These are phyloP conservation scores for Masticophis lateralis DNA, from an alignment of 2,797 vertebrate genomes.

Conservation along the genomic window DNA sequence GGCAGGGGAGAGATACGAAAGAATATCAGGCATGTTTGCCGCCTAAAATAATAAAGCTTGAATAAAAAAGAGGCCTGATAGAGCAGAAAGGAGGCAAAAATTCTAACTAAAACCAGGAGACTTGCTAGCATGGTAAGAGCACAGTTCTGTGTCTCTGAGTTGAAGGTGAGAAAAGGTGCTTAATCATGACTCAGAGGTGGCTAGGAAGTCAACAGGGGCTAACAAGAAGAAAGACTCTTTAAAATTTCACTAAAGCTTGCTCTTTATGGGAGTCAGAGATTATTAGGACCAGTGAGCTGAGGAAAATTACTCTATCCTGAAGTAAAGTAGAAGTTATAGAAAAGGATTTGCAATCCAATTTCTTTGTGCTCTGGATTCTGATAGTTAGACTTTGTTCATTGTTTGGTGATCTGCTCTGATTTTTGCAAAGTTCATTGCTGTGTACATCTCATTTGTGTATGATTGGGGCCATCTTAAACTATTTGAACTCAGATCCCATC, in stretches of 20 bases:
- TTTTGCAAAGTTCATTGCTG: background rate
- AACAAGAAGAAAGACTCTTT: background rate
- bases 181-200: background rate
- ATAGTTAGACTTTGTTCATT: background rate
- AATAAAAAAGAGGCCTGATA: background rate
- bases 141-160: background rate
- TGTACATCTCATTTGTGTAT: background rate
- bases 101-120: background rate
- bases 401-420: background rate
- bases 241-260: background rate
- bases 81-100: background rate
- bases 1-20: fast-evolving
- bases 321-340: background rate
- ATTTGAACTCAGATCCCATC: background rate
- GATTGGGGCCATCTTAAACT: background rate
- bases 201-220: background rate
- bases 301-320: background rate
- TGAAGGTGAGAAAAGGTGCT: background rate
- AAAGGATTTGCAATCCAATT: background rate
- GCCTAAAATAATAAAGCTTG: background rate
- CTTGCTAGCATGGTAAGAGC: background rate
- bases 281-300: background rate
- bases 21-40: background rate
- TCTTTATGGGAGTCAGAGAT: background rate
- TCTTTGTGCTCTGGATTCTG: background rate